Conservation (phyloP, 2,797 vertebrate species). For the Sorex maritimensis region DNA sequence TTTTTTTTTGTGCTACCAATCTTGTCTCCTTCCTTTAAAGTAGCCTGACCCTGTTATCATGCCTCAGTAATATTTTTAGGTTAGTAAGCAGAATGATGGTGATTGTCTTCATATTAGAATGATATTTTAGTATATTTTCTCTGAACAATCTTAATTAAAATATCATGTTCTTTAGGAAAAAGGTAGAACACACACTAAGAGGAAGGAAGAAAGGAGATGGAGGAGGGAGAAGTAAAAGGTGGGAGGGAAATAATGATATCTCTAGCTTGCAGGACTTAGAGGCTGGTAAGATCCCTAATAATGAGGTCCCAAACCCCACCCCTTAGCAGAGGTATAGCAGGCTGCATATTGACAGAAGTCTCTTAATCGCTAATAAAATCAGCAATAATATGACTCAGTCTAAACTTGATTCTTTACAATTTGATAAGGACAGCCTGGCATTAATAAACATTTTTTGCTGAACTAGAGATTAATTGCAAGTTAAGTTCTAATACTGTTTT, state of each 20-base stretch:
- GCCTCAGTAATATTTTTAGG: background rate
- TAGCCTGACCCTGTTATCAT: background rate
- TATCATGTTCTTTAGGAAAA: background rate
- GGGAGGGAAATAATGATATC: background rate
- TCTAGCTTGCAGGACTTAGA: background rate
- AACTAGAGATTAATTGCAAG: background rate
- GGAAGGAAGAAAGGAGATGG: background rate
- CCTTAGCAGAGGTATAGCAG: background rate
- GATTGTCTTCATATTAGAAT: background rate
- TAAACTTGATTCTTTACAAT: no score
- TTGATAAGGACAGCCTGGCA: background rate
- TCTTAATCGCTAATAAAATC: background rate
- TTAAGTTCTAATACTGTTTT: background rate
- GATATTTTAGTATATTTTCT: background rate
- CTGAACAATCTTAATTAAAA: slow-evolving; percentile 4
- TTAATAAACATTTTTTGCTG: background rate
- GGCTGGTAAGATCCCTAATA: background rate
- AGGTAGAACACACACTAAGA: background rate
- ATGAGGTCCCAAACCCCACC: background rate
- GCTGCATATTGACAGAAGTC: background rate
- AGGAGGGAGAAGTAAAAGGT: background rate
- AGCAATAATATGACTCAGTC: no score
- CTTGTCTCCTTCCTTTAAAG: background rate
- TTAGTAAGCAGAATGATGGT: background rate
- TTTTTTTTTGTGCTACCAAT: background rate